phyloP scores from a whole-genome alignment of 2,113 vertebrate species.

The Xenopus borealis region DNA sequence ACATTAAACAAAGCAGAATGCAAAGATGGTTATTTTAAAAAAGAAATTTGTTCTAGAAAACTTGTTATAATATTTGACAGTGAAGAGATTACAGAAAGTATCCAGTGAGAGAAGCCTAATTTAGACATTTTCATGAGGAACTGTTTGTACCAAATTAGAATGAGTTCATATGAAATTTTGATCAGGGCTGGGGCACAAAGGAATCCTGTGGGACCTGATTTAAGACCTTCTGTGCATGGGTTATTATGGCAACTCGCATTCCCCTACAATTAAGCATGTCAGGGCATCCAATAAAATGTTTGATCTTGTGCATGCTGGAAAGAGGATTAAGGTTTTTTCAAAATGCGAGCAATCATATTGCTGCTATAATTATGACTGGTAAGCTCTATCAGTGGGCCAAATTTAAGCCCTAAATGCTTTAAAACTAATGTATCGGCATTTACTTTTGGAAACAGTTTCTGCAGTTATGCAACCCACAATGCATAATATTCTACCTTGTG shows the following conservation, averaged over 20 bases:
- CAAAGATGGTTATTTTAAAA: no score
- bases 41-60: no score
- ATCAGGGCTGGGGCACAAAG: constrained; percentile 15
- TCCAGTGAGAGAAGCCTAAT: no score
- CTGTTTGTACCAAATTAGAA: no score
- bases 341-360: neutral
- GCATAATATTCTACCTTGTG: no score
- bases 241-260: constrained; percentile 8
- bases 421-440: neutral
- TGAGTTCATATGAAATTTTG: neutral
- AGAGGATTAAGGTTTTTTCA: constrained; percentile 1
- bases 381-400: neutral
- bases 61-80: no score
- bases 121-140: no score
- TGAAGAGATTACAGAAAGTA: no score
- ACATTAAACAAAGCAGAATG: no score
- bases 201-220: constrained; percentile 17
- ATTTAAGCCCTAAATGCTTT: neutral
- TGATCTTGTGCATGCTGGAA: constrained; percentile 14
- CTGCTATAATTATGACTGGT: neutral
- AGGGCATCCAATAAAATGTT: constrained; percentile 10
- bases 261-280: constrained; percentile 15
- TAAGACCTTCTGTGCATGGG: constrained; percentile 15
- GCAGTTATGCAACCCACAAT: no score
- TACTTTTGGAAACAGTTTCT: no score